Base-by-base conservation (phyloP, 2,113 vertebrate species). In the Acanthisitta chloris region DNA sequence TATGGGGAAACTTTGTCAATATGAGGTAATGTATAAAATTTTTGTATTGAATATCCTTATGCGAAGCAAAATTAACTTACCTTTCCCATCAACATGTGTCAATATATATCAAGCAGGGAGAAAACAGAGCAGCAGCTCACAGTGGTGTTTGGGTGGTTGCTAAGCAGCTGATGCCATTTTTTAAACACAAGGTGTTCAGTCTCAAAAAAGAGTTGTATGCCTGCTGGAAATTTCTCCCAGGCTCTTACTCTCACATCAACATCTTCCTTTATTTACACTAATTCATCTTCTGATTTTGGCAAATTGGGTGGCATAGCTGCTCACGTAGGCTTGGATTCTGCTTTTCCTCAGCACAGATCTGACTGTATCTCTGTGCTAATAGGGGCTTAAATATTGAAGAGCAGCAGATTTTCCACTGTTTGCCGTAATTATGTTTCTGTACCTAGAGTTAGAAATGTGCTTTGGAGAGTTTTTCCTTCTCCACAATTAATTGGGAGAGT, bases 1-100 rank as follows among this genome's bases (percentile, higher is more conserved):
- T 98, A 43, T 98, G 98, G 98, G 98, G 98, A 92, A 98, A 98
- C 93, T 97, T 98, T 62, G 96, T 98, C 96, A 98, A 97, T 88
- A 98, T 98, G 97, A 98, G 98, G 98, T 98, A 98, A 98, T 13
- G 76, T 92, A 81, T 89, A 25, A 81, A 51, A 31, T 88, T 93
- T 97, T 96, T 90, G 7, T 70, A 31, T 76, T 71, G 9, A 80
- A 43, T 77, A 26, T 86, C 21, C 45, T 55, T 86, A 43, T 23
- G 4, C 74, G 33, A 78, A 80, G 48, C 80, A 77, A 69, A 64
- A 48, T 48, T 29, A 72, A 59, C 21, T 59, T 90, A 48, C 6
- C 14, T 78, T 92, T 81, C 57, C 17, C 7, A 42, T 85, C 42
- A 84, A 9, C 7, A 28, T 11, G 5, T 34, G 18, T 57, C 31